Evolutionary conservation across 2,113 vertebrate species (phyloP), one percentile per base, ranked within the genome.

Genomic region (Microcebus tavaratra): DNA sequence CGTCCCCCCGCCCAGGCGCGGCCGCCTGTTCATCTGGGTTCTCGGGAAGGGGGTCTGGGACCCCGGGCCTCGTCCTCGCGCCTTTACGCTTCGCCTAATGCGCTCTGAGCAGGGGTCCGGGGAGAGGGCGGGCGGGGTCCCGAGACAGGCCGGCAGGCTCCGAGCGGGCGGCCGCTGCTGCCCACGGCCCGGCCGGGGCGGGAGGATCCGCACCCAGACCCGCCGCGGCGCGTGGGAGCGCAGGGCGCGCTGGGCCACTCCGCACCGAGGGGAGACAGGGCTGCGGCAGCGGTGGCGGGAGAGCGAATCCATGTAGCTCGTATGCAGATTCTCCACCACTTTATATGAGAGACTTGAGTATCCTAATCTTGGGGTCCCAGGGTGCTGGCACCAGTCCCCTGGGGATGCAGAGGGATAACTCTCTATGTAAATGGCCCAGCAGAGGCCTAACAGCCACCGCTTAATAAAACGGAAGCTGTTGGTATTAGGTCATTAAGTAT

Each of bases 181-280:
- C 79, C 96, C 93, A 11, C 36, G 76, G 42, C 80, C 85, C 21
- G 88, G 96, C 73, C 73, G 21, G 10, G 72, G 50, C 85, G 12
- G 76, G n/a, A 50, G 90, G 81, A 97, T 92, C 96, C 97, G 96
- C 87, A 73, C 88, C 34, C 29, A 88, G n/a, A 45, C 86, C 10
- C 82, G 89, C 75, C 94, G 8, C 48, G 79, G 63, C 90, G 83
- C 29, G 31, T 92, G 88, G 78, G 59, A 45, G 42, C 61, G 76
- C 92, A 95, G n/a, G 11, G 39, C 65, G n/a, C 67, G 20, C 21
- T 34, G 21, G 55, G 91, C 34, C 36, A 9, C 76, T 14, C 18
- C 1, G 31, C 88, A 27, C 6, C 57, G 50, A 45, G 75, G 72
- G 65, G 78, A 29, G 29, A 36, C 6, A 1, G 25, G 34, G 25